Evolutionary conservation across 2,797 vertebrate genomes (phyloP), one percentile per base, ranked within the genome.

Genomic region (Sarcoramphus papa): DNA sequence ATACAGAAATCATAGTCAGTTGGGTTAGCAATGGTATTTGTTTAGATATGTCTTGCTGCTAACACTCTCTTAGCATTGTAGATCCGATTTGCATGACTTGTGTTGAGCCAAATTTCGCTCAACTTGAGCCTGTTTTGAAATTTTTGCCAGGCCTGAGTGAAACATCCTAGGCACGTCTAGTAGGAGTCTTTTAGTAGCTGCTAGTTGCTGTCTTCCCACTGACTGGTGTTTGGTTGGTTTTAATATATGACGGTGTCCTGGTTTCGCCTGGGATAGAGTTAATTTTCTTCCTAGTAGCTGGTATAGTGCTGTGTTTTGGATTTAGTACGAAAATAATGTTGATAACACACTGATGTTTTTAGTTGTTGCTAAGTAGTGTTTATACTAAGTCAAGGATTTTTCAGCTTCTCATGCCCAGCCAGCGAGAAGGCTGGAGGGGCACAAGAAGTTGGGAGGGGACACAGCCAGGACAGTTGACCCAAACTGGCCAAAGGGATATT

Each of bases 1-100:
- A 0, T 5, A 23, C 0, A 37, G 20, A 56, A 70, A 14, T 4
- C 15, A 1, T 10, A 17, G 33, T 10, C 25, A 6, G 12, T 19
- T 31, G 43, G 40, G 53, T 24, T 83, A 54, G 56, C 14, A 6
- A 16, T 22, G 48, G 30, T 35, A 10, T 30, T 33, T 35, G 21
- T 54, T 64, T 27, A n/a, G 57, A 9, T 17, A 9, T 7, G 23
- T 21, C 65, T 82, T 27, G 5, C 62, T 56, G 57, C 63, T 41
- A 12, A 2, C 4, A 10, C 47, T 30, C 63, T 33, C 45, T 43
- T 25, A 56, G 25, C 63, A 2, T 5, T 15, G 22, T 2, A 48
- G 51, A 41, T n/a, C 30, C 0, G 0, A 53, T 51, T 35, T 57
- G 27, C 15, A 23, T 24, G 24, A 31, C 31, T 9, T 35, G 41